Base-by-base conservation (phyloP, 2,888 invertebrate species). In the Acronicta alni region DNA sequence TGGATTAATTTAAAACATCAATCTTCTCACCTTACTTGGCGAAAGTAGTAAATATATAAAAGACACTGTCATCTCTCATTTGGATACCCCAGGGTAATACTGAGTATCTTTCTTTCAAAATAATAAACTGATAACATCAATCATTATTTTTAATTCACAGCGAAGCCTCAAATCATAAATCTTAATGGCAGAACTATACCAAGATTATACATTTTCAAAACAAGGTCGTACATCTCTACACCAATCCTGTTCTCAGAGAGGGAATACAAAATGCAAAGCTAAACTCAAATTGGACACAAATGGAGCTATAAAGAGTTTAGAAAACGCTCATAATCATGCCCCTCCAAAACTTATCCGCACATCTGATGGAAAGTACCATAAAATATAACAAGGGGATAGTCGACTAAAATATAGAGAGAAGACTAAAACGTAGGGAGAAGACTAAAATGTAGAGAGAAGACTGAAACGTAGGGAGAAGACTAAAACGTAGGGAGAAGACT, bases 281-380 rank as follows among this genome's bases (percentile, higher is more conserved):
- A 75, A 65, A 15, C 44, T 84, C n/a, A 66, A 46, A 0, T 42
- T 85, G 0, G 61, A 80, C 10, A 15, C 23, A 0, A 15, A 60
- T 6, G 75, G 80, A 0, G 47, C 48, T 1, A 67, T 84, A n/a
- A 37, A 71, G 8, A 30, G 14, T 14, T 71, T 66, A 1, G 18
- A 32, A 1, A 60, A 48, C 0, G 46, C 69, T 0, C 84, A 85
- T 42, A 79, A 72, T 14, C 85, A 85, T 20, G 71, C 73, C 0
- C 84, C 83, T 0, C 67, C 76, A 3, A 39, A 60, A 17, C 20
- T 78, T 7, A 5, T 61, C 0, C 44, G 55, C 7, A 57, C 56
- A 0, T 3, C 43, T 12, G 57, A 62, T 49, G 73, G 73, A 14
- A 52, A 18, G n/a, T 67, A 62, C 26, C 26, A 53, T 12, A 62